A percentile compares a stretch with the other conserved stretches of the same genome.
These are phyloP conservation scores for Lycopodina hypogea DNA, from an alignment of 37 sponge, comb jelly and placozoan genomes.

Conservation along the genomic window DNA sequence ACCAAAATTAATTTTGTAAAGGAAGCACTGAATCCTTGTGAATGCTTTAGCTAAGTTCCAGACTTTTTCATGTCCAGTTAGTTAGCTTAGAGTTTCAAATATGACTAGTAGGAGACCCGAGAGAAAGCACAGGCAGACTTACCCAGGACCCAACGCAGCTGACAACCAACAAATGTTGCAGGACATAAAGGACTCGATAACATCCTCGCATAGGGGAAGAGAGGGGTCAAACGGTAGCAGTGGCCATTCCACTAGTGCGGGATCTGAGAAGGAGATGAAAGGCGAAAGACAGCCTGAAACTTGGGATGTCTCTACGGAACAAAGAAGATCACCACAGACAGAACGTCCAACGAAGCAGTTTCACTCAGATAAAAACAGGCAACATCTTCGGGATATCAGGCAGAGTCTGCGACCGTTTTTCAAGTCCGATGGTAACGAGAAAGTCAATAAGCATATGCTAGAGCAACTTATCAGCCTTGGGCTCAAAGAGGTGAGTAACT, in stretches of 20 bases:
- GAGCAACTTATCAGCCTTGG: slow-evolving; percentile 50
- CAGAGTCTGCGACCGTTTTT: slow-evolving; percentile 28
- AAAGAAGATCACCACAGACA: slow-evolving; percentile 16
- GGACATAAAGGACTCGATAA: slow-evolving; percentile 31
- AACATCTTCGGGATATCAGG: slow-evolving; percentile 33
- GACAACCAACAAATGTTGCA: slow-evolving; percentile 62
- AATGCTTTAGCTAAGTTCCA: too few species aligned
- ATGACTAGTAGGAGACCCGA: slow-evolving; percentile 31
- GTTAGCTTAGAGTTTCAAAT: too few species aligned
- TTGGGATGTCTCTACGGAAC: not conserved
- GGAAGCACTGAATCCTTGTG: too few species aligned
- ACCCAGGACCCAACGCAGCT: slow-evolving; percentile 36
- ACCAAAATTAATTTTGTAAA: too few species aligned
- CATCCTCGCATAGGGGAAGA: not conserved
- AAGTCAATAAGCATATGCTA: slow-evolving; percentile 48
- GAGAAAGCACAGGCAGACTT: slow-evolving; percentile 31
- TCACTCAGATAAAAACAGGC: slow-evolving; percentile 26
- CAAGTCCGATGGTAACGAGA: slow-evolving; percentile 39
- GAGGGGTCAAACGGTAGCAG: not conserved
- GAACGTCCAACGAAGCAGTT: slow-evolving; percentile 48
- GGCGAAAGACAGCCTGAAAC: not conserved
- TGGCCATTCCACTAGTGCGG: slow-evolving; percentile 4
- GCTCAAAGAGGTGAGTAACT: slow-evolving; percentile 51
- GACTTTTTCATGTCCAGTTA: too few species aligned
- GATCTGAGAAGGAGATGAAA: not conserved